Evolutionary conservation across 2,888 invertebrate genomes (phyloP).

Genomic region (Caenorhabditis zanzibari): DNA sequence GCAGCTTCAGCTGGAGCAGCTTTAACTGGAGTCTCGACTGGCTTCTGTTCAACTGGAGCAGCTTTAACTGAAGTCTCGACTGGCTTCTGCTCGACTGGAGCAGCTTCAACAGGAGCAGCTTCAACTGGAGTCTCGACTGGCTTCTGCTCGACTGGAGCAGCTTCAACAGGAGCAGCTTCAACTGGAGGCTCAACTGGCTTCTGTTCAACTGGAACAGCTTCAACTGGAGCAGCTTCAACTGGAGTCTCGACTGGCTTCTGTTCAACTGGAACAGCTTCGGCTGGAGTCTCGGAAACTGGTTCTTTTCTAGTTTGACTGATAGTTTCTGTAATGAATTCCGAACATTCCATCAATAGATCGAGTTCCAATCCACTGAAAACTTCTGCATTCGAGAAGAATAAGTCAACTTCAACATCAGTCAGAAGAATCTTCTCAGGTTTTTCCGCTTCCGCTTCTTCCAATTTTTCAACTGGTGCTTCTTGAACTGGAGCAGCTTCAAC

Average conservation of each 20-base stretch:
- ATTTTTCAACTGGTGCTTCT: too few species aligned
- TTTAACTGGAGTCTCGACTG: slow-evolving; percentile 1
- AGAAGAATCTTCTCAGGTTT: too few species aligned
- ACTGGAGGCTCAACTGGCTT: slow-evolving; percentile 11
- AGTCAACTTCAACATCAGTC: too few species aligned
- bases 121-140: not conserved
- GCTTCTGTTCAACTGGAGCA: not conserved
- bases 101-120: not conserved
- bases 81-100: slow-evolving; percentile 29
- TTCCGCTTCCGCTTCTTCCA: too few species aligned
- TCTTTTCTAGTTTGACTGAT: too few species aligned
- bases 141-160: not conserved
- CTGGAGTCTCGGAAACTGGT: too few species aligned
- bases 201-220: slow-evolving; percentile 33
- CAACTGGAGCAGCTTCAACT: slow-evolving; percentile 7
- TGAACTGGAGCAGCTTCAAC: not conserved
- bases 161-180: slow-evolving; percentile 17
- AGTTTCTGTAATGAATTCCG: too few species aligned
- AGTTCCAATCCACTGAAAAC: too few species aligned
- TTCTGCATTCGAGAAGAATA: too few species aligned
- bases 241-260: not conserved
- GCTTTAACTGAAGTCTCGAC: slow-evolving; percentile 6
- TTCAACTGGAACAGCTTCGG: too few species aligned
- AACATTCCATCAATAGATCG: too few species aligned
- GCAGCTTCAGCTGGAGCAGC: slow-evolving; percentile 12